These are phyloP conservation scores for Tuta absoluta DNA, from an alignment of 2,888 invertebrate species.

Conservation along the genomic window DNA sequence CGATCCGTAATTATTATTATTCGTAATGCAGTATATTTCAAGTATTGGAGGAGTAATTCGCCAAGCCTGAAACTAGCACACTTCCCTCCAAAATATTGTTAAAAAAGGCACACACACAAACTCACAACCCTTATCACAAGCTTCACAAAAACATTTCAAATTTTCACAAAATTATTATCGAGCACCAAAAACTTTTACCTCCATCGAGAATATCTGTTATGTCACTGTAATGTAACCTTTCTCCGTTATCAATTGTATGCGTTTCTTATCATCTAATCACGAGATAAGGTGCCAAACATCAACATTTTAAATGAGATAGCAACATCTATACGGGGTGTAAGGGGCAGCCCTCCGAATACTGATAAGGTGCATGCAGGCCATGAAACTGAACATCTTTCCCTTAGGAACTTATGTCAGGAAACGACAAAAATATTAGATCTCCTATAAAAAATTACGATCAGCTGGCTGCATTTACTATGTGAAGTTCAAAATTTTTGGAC, in stretches of 20 bases:
- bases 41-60: background rate
- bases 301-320: background rate
- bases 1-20: too few relatives aligned
- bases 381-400: too few relatives aligned
- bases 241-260: background rate
- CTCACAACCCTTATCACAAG: background rate
- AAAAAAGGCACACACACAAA: background rate
- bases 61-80: background rate
- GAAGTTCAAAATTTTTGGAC: too few relatives aligned
- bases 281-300: constrained; percentile 6
- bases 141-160: background rate
- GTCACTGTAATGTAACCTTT: constrained; percentile 6
- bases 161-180: background rate
- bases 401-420: too few relatives aligned
- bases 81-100: background rate
- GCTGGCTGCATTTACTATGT: too few relatives aligned
- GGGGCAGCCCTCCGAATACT: too few relatives aligned
- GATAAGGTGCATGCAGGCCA: too few relatives aligned
- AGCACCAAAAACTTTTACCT: background rate
- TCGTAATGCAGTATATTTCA: background rate
- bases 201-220: background rate
- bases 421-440: too few relatives aligned
- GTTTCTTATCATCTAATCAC: background rate
- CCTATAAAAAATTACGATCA: too few relatives aligned
- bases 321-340: too few relatives aligned